Conservation (phyloP, 1,140 invertebrate genomes). For the Drosophila hydei region DNA sequence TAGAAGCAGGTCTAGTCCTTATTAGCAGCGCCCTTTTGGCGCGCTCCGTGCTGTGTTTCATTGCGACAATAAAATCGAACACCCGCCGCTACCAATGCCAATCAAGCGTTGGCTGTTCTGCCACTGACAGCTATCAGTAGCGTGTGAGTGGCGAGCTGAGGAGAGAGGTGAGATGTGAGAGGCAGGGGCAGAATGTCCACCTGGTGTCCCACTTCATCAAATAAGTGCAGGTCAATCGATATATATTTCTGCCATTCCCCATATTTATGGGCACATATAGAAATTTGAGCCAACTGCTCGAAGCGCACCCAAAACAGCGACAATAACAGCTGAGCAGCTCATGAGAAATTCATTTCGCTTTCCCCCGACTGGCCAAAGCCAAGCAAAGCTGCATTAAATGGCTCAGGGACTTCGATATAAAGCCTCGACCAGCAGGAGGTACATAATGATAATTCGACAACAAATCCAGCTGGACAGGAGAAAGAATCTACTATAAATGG, state of each 20-base stretch:
- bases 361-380: constrained; percentile 55
- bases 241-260: constrained; percentile 52
- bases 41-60: constrained; percentile 25
- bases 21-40: constrained; percentile 37
- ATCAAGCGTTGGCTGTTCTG: constrained; percentile 61
- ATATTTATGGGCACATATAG: constrained; percentile 70
- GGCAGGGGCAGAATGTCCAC: constrained; percentile 16
- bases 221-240: constrained; percentile 58
- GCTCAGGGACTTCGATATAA: constrained; percentile 6
- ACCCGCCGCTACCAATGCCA: constrained; percentile 59
- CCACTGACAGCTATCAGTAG: constrained; percentile 41
- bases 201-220: constrained; percentile 14
- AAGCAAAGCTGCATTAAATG: constrained; percentile 12
- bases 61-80: constrained; percentile 39
- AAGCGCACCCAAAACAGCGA: no score
- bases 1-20: neutral
- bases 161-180: neutral
- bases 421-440: neutral
- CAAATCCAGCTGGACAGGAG: neutral
- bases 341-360: constrained; percentile 74
- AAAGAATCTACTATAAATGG: neutral
- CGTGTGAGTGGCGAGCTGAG: neutral
- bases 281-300: constrained; percentile 48
- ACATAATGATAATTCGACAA: neutral
- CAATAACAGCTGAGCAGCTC: constrained; percentile 62